Evolutionary conservation across 2,888 invertebrate genomes (phyloP).

Genomic region (Phasia obesa): DNA sequence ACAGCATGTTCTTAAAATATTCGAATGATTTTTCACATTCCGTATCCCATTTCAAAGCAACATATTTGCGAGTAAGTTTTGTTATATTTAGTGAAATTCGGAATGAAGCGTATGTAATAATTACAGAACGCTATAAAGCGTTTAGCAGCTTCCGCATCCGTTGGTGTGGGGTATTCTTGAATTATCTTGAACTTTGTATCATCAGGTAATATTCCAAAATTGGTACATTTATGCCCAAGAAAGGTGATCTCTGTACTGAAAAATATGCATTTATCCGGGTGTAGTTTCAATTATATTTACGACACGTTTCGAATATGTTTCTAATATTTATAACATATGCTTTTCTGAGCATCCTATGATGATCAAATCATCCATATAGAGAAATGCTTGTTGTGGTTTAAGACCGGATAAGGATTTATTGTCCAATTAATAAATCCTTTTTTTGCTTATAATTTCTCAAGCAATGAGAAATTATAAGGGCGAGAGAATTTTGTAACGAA

Average conservation of each 20-base stretch:
- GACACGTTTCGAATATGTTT: background rate
- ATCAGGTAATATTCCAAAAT: constrained; percentile 11
- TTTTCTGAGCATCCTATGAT: constrained; percentile 5
- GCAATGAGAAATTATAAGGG: no score
- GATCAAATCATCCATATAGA: constrained; percentile 7
- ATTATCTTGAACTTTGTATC: constrained; percentile 2
- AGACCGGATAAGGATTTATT: no score
- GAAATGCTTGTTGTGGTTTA: background rate
- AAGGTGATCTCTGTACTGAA: background rate
- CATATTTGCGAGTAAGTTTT: constrained; percentile 3
- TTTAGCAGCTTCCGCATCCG: background rate
- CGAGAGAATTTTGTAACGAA: no score
- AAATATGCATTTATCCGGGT: background rate
- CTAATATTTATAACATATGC: constrained; percentile 1
- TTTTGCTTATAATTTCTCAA: no score
- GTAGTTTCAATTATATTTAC: constrained; percentile 8
- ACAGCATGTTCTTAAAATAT: background rate
- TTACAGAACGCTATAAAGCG: constrained; percentile 24
- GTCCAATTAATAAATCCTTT: no score
- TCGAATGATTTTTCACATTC: constrained; percentile 5
- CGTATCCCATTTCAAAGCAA: background rate
- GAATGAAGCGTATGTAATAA: constrained; percentile 6
- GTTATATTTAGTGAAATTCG: constrained; percentile 1
- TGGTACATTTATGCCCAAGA: no score
- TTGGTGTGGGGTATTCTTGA: background rate